A percentile compares a stretch with the other conserved stretches of the same genome.
Conservation (phyloP, 1,140 invertebrate species). For the Trichonephila clavata region DNA sequence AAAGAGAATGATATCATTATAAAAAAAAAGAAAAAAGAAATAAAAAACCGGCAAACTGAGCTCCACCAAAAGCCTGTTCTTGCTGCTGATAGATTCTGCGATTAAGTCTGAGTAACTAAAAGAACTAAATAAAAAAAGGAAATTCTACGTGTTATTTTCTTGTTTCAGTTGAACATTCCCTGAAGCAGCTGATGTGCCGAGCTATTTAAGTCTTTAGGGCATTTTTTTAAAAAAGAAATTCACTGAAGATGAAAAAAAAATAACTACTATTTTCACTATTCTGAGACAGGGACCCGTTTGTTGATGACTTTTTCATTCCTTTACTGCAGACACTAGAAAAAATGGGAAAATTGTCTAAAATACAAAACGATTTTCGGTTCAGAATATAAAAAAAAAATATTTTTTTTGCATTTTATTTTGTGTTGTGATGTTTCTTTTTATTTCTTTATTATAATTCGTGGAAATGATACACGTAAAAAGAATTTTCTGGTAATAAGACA, state of each 20-base stretch:
- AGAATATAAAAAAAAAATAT: too few relatives aligned
- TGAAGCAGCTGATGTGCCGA: background rate
- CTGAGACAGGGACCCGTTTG: background rate
- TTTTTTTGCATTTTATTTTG: too few relatives aligned
- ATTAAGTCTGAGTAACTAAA: background rate
- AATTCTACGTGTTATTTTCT: background rate
- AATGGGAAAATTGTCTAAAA: too few relatives aligned
- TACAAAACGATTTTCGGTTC: too few relatives aligned
- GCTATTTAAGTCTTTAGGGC: background rate
- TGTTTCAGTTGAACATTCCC: background rate
- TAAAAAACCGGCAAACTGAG: background rate
- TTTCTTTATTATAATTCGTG: too few relatives aligned
- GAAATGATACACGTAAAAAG: too few relatives aligned
- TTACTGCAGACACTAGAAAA: background rate
- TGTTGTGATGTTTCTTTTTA: too few relatives aligned
- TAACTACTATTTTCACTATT: background rate
- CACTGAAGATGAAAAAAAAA: background rate
- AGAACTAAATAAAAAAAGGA: background rate
- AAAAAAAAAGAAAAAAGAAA: background rate
- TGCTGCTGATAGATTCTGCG: constrained; percentile 9
- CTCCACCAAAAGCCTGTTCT: background rate
- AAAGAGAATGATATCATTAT: background rate
- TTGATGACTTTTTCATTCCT: background rate
- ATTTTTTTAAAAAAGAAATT: background rate
- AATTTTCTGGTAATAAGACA: too few relatives aligned